Percentiles rank a stretch among this genome's conserved stretches.
phyloP scores from a whole-genome alignment of 2,888 invertebrate species.

The Sthenelais limicola region DNA sequence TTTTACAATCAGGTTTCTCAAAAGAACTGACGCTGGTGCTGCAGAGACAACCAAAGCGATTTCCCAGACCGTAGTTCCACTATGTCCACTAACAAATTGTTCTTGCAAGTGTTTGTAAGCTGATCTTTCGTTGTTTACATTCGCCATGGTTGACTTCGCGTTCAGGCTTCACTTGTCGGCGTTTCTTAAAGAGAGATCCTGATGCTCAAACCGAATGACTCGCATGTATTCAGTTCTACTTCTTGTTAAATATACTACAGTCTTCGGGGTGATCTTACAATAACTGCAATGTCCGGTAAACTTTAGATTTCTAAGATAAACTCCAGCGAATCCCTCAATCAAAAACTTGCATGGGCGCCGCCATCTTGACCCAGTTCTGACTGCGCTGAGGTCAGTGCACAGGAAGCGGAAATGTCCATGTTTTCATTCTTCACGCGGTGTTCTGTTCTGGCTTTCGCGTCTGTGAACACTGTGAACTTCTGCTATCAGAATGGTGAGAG shows the following conservation, averaged over 20 bases:
- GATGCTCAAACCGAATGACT: not conserved
- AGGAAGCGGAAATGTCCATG: too few relatives aligned
- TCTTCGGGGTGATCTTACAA: too few relatives aligned
- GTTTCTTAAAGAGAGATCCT: not conserved
- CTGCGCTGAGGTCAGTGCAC: slow-evolving; percentile 39
- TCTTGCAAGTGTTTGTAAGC: slow-evolving; percentile 41
- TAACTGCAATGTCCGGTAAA: too few relatives aligned
- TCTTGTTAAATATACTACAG: too few relatives aligned
- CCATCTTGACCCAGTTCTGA: slow-evolving; percentile 14
- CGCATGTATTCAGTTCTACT: not conserved
- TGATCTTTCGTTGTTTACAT: slow-evolving; percentile 18
- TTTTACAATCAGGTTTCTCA: too few relatives aligned
- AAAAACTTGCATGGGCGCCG: slow-evolving; percentile 38
- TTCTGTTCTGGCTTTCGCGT: too few relatives aligned
- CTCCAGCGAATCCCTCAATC: too few relatives aligned
- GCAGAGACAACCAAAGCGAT: slow-evolving; percentile 41
- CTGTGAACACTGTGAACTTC: too few relatives aligned
- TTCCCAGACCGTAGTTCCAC: slow-evolving; percentile 47
- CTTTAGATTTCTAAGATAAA: too few relatives aligned
- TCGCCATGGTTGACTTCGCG: slow-evolving; percentile 20
- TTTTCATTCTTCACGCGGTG: too few relatives aligned
- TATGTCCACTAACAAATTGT: slow-evolving; percentile 48
- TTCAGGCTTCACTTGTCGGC: not conserved
- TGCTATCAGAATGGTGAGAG: too few relatives aligned
- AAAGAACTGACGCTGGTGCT: slow-evolving; percentile 42